Evolutionary conservation across 30 jellyfish, hydroid and myxozoan genomes (phyloP), one percentile per base, ranked within the genome.

Genomic region (Hydra vulgaris): DNA sequence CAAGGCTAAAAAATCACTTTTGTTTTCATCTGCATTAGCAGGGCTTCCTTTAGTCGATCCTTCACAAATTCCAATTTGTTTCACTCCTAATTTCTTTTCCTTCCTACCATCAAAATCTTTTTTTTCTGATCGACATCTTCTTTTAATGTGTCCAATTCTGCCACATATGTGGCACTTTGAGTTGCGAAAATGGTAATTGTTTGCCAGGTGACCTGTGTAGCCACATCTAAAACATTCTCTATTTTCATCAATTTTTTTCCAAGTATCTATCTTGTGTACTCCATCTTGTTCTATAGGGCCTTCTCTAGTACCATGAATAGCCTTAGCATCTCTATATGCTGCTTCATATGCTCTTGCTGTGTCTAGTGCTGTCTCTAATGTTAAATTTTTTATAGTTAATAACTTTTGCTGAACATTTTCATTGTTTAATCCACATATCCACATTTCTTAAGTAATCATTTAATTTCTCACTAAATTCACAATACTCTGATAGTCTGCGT

Each of bases 361-460:
- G 25, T 68, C 75, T 68, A 68, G 75, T 68, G 75, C 75, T 68
- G 75, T 68, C 27, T 68, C 27, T 15, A 68, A 68, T 20, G 25
- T 68, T 23, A 68, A 23, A 68, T 68, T 68, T 68, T 68, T 68
- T 20, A 73, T 73, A n/a, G 81, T 73, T 27, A 73, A 73, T 23
- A 73, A 27, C 61, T 73, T 73, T 25, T 73, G 81, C 40, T 73
- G 81, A 27, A 73, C 61, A 73, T 27, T 73, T 73, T 73, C 81
- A 73, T 27, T 73, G 81, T 73, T 73, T 20, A 27, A 25, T 23
- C 81, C 81, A 27, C 81, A 73, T 19, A 73, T 74, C 7, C 7
- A 73, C 12, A 27, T 73, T 74, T 73, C 81, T 73, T 27, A 73
- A 73, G 81, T 73, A 73, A 20, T 73, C 73, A 17, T 73, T 73